These are phyloP conservation scores for Acrocera orbiculus DNA, from an alignment of 2,888 invertebrate species.

Conservation along the genomic window DNA sequence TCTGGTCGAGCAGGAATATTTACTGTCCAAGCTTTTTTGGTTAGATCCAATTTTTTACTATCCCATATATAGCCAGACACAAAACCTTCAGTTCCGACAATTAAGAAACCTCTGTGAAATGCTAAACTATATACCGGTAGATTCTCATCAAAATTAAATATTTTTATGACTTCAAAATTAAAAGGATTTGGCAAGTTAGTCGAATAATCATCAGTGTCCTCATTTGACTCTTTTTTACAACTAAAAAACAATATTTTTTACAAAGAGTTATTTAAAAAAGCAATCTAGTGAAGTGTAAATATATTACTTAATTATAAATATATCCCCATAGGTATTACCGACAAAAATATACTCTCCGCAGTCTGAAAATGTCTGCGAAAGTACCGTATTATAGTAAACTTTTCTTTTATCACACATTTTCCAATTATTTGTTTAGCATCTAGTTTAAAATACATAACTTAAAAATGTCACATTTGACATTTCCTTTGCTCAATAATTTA, in stretches of 20 bases:
- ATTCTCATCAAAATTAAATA: slow-evolving; percentile 1
- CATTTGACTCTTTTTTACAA: not conserved
- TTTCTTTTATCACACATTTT: too few species aligned
- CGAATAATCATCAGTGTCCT: slow-evolving; percentile 30
- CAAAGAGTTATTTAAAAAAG: too few species aligned
- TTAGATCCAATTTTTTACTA: slow-evolving; percentile 40
- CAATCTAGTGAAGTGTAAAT: slow-evolving; percentile 1
- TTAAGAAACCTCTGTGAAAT: slow-evolving; percentile 46
- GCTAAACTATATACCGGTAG: slow-evolving; percentile 42
- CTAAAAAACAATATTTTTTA: slow-evolving; percentile 1
- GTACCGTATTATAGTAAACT: slow-evolving; percentile 55
- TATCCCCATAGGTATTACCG: slow-evolving; percentile 69
- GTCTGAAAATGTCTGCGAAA: slow-evolving; percentile 65
- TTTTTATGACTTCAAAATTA: slow-evolving; percentile 23
- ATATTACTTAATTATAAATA: slow-evolving; percentile 66
- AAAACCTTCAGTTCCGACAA: slow-evolving; percentile 58
- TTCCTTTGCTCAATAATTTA: too few species aligned
- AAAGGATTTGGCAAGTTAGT: too few species aligned
- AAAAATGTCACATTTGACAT: too few species aligned
- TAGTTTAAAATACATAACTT: too few species aligned
- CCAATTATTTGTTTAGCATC: too few species aligned
- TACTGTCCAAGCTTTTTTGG: slow-evolving; percentile 43
- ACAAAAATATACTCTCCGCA: slow-evolving; percentile 67
- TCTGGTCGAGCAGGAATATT: slow-evolving; percentile 42
- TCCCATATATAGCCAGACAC: slow-evolving; percentile 62